Evolutionary conservation across 1,140 invertebrate species (phyloP), one percentile per base, ranked within the genome.

Genomic region (Lutraria rhynchaena): DNA sequence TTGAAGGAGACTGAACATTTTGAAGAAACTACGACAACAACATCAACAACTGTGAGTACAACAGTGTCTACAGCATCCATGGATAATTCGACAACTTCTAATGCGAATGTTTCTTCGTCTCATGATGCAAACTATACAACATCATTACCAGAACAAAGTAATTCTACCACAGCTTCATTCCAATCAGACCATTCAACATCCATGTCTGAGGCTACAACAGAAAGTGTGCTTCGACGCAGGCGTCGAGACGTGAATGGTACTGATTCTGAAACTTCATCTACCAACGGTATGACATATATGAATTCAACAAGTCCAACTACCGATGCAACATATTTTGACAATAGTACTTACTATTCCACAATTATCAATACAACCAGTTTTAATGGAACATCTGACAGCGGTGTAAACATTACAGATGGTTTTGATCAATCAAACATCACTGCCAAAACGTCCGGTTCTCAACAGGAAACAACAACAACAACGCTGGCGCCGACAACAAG

Each of bases 1-100:
- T n/a, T 87, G 7, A 63, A 76, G 9, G 37, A 70, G 41, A 81
- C 67, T 44, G 67, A 46, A 70, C 15, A 61, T 55, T 65, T 71
- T 46, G 51, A 74, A 11, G 58, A 53, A 1, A 71, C 58, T 33
- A 69, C 51, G 35, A 61, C 70, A 29, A 67, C 61, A 22, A 27
- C 61, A 55, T 35, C 31, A 27, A 55, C 51, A 22, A 70, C 65
- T 24, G 63, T 46, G 7, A 19, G 41, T 19, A 73, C n/a, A 27
- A 31, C 37, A 2, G 24, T 31, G 11, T 19, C 67, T 22, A 63
- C 67, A 41, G 65, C 44, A 51, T 22, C 75, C 4, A 0, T 58
- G 33, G 57, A 67, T 15, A 70, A 70, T 41, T 17, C 11, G 15
- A 55, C 69, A 11, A 55, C 11, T 22, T 7, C 5, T 15, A 41